Evolutionary conservation across 2,888 invertebrate genomes (phyloP), one percentile per base, ranked within the genome.

Genomic region (Magallana nippona): DNA sequence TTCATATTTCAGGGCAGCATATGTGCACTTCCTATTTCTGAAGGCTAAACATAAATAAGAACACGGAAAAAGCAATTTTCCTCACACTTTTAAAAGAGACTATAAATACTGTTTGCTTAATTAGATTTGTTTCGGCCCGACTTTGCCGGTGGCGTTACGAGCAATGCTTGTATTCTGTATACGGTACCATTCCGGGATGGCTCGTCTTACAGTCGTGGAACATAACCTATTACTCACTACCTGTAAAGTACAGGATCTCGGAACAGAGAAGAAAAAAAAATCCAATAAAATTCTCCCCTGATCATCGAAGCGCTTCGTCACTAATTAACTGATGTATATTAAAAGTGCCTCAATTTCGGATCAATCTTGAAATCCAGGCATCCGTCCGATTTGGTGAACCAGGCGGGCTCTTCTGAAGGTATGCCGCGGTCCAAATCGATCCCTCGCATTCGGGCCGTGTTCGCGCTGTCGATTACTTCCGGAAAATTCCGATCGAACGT

Each of bases 401-500:
- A 32, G 71, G 71, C 15, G 32, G 71, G 71, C 57, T 79, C 27
- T 79, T 79, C 57, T 79, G 27, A 56, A 57, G 82, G 82, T 71
- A 82, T 82, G 63, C 82, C 60, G 82, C 58, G 44, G 17, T 19
- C 15, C 55, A 2, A 44, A 82, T 82, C 71, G 82, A 82, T 71
- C 71, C n/a, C 19, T 44, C 77, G 55, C 60, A 55, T 22, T 63
- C 57, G 32, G 57, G 57, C 57, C 57, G 57, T 80, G 79, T 80
- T 80, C 62, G 19, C 58, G 71, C 71, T 58, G 55, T 82, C 82
- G 62, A 60, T 71, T 55, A 60, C 82, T 82, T 82, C 82, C 82
- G 82, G 82, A 60, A 71, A 22, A 82, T 63, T 55, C 55, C 82
- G 82, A 81, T 81, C 82, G 82, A 82, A 78, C 58, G 82, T 78